These are phyloP conservation scores for Gouania willdenowi DNA, from an alignment of 2,797 vertebrate genomes.

Conservation along the genomic window DNA sequence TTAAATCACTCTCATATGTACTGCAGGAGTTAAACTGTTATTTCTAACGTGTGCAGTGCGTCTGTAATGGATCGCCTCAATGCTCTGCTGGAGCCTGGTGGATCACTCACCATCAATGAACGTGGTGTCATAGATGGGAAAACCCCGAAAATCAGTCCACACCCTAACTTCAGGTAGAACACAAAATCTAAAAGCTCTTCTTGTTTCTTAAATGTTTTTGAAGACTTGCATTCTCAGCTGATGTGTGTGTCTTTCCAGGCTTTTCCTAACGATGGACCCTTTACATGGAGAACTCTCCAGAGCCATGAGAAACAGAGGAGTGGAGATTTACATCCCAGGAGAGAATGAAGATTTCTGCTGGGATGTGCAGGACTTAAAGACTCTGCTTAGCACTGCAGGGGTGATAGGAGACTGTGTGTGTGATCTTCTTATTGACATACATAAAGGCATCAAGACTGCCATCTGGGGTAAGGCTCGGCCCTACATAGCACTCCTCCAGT, in stretches of 20 bases:
- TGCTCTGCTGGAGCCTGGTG: conserved; percentile 90
- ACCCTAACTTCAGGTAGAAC: conserved; percentile 91
- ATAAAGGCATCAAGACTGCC: conserved; percentile 76
- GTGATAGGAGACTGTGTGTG: conserved; percentile 85
- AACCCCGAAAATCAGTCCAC: conserved; percentile 83
- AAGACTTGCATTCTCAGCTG: neutral
- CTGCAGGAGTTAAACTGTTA: too few relatives aligned
- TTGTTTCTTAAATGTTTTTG: neutral
- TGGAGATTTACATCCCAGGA: conserved; percentile 89
- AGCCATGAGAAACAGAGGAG: conserved; percentile 96
- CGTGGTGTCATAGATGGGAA: conserved; percentile 90
- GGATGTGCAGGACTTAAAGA: conserved; percentile 85
- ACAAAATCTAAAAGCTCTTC: fast-evolving
- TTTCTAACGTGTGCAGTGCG: conserved; percentile 71
- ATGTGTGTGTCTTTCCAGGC: conserved; percentile 59
- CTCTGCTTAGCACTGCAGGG: conserved; percentile 84
- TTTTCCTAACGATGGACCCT: conserved; percentile 96
- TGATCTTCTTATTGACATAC: conserved; percentile 83
- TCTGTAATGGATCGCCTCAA: conserved; percentile 97
- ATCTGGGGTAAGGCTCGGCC: conserved; percentile 81
- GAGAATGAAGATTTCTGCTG: conserved; percentile 75
- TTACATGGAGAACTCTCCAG: conserved; percentile 92
- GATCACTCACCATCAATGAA: conserved; percentile 89
- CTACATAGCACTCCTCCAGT: too few relatives aligned
- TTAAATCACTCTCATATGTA: too few relatives aligned